Percentiles rank a stretch among this genome's conserved stretches.
phyloP scores from a whole-genome alignment of 92 coral and sea anemone genomes.

The Bergia sp. region DNA sequence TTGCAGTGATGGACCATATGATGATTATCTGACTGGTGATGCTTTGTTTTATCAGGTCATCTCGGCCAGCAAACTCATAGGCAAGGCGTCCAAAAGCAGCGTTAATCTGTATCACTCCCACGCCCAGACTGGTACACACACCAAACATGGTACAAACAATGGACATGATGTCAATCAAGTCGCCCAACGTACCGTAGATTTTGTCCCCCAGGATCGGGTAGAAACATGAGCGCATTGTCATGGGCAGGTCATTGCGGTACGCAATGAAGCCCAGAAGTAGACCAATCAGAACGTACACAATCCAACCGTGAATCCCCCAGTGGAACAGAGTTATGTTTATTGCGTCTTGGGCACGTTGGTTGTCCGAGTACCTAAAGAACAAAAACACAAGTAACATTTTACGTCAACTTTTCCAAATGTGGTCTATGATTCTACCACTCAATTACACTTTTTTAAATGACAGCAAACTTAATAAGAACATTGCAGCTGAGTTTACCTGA shows the following conservation, averaged over 20 bases:
- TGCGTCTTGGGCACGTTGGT: constrained; percentile 84
- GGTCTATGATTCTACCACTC: no score
- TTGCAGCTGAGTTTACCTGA: no score
- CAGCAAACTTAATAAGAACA: no score
- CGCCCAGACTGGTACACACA: constrained; percentile 94
- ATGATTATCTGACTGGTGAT: constrained; percentile 71
- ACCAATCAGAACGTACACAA: constrained; percentile 84
- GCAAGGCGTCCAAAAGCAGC: constrained; percentile 34
- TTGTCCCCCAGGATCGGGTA: constrained; percentile 84
- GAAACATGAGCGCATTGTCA: constrained; percentile 92
- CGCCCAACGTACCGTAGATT: constrained; percentile 83
- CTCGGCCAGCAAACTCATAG: background rate
- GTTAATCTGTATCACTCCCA: constrained; percentile 81
- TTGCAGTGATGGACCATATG: constrained; percentile 85
- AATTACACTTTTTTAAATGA: no score
- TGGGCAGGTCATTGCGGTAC: constrained; percentile 78
- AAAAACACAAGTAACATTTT: background rate
- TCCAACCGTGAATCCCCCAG: constrained; percentile 95
- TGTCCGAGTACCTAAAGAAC: constrained; percentile 69
- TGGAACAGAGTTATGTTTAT: constrained; percentile 86
- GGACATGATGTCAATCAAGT: constrained; percentile 80
- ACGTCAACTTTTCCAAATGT: no score
- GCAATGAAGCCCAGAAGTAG: constrained; percentile 78
- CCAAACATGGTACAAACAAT: constrained; percentile 89
- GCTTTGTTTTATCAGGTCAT: constrained; percentile 36